Evolutionary conservation across 2,888 invertebrate species (phyloP), one percentile per base, ranked within the genome.

Genomic region (Balanococcus diminutus): DNA sequence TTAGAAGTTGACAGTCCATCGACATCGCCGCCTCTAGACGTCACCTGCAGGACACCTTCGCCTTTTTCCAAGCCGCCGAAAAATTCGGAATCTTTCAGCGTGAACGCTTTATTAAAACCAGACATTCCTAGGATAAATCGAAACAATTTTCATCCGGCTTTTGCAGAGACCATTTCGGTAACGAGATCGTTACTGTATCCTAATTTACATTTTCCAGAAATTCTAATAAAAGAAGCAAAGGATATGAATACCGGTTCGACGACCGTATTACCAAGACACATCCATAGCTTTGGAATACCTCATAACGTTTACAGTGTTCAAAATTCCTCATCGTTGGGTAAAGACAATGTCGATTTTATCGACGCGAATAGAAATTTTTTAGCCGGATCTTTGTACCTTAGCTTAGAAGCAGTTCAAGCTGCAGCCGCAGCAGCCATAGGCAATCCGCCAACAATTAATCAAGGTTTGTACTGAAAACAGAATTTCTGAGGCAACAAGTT

Each of bases 41-140:
- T 87, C 19, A 86, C 87, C 19, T 84, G 85, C 46, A 31, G 87
- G 8, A 86, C 84, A 39, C 87, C 87, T 14, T 86, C 87, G 88
- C 87, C 91, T 92, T 0, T 82, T 56, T 51, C 82, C 4, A 51
- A 51, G 11, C 51, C 56, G 0, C 82, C 75, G 2, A 94, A 94
- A 90, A 93, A 94, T 91, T 95, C 95, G 16, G 96, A 96, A 90
- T 92, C 94, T 31, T 96, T 96, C 90, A 95, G 95, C 86, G 96
- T 96, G 61, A 95, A 94, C 87, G 96, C 96, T 0, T 91, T 96
- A 46, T 90, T 96, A 81, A 92, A 95, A 90, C 95, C 96, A 86
- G 96, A 96, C 89, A 93, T 94, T 42, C 90, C 90, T 86, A 89
- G 90, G 1, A 88, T 89, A 19, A 87, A 88, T 61, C 84, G 72